These are phyloP conservation scores for Lethenteron camtschaticum DNA, from an alignment of 2,113 vertebrate genomes.

Conservation along the genomic window DNA sequence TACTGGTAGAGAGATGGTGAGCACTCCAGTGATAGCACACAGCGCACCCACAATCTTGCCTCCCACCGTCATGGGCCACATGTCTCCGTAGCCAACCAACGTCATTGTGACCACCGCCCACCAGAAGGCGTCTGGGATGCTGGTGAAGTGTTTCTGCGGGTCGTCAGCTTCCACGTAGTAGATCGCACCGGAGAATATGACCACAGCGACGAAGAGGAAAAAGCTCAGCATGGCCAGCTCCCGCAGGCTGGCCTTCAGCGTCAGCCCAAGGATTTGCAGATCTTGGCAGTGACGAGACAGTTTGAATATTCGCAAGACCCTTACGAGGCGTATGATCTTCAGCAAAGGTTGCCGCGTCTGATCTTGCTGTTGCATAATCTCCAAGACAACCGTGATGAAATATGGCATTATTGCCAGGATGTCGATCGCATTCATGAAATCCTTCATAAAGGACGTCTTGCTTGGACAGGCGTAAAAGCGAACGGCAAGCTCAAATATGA, in stretches of 20 bases:
- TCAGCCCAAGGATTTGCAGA: background rate
- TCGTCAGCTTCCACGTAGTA: background rate
- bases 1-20: background rate
- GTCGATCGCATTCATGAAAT: slow-evolving; percentile 6
- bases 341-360: background rate
- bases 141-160: background rate
- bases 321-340: background rate
- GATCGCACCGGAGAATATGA: background rate
- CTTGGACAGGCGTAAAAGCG: background rate
- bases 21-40: background rate
- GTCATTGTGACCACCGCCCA: slow-evolving; percentile 4
- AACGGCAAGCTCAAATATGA: slow-evolving; percentile 3
- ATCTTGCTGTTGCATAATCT: background rate
- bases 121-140: slow-evolving; percentile 2
- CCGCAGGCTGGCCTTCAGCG: slow-evolving; percentile 3
- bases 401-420: background rate
- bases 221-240: background rate
- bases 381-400: background rate
- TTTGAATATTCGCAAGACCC: slow-evolving; percentile 3
- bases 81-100: background rate
- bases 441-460: background rate
- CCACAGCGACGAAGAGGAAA: slow-evolving; percentile 4
- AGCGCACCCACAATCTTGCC: background rate
- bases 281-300: background rate
- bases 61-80: background rate